phyloP scores from a whole-genome alignment of 2,888 invertebrate genomes.

The Rhingia rostrata region DNA sequence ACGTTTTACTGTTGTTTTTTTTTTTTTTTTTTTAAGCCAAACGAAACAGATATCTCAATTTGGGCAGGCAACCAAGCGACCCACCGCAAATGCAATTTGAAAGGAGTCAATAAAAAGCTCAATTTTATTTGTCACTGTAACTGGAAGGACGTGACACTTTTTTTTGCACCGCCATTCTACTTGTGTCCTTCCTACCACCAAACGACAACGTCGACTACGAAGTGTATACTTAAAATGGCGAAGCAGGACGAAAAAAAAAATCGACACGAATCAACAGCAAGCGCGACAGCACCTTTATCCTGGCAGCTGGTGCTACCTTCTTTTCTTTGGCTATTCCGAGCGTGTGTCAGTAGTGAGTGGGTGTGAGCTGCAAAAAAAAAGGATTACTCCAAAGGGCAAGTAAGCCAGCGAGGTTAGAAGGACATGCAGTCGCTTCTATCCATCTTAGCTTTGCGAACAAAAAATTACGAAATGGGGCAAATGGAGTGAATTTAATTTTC shows the following conservation, averaged over 20 bases:
- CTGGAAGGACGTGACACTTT: slow-evolving; percentile 76
- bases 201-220: slow-evolving; percentile 10
- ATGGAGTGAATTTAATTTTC: slow-evolving; percentile 72
- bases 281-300: slow-evolving; percentile 50
- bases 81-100: slow-evolving; percentile 76
- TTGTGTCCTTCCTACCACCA: slow-evolving; percentile 35
- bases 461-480: slow-evolving; percentile 53
- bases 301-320: slow-evolving; percentile 55
- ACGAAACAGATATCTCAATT: slow-evolving; percentile 72
- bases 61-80: slow-evolving; percentile 63
- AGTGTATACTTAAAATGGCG: slow-evolving; percentile 39
- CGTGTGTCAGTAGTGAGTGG: not conserved
- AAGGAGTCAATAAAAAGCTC: slow-evolving; percentile 77
- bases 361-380: slow-evolving; percentile 2
- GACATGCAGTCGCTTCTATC: slow-evolving; percentile 61
- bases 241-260: not conserved
- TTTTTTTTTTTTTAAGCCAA: slow-evolving; percentile 48
- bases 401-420: slow-evolving; percentile 43
- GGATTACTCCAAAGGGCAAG: slow-evolving; percentile 58
- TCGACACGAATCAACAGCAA: slow-evolving; percentile 59
- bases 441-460: slow-evolving; percentile 24
- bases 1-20: slow-evolving; percentile 8
- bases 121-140: slow-evolving; percentile 77
- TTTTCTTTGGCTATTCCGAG: slow-evolving; percentile 33
- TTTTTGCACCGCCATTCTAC: slow-evolving; percentile 43